Conservation (phyloP, 2,113 vertebrate species). For the Myotis yumanensis region DNA sequence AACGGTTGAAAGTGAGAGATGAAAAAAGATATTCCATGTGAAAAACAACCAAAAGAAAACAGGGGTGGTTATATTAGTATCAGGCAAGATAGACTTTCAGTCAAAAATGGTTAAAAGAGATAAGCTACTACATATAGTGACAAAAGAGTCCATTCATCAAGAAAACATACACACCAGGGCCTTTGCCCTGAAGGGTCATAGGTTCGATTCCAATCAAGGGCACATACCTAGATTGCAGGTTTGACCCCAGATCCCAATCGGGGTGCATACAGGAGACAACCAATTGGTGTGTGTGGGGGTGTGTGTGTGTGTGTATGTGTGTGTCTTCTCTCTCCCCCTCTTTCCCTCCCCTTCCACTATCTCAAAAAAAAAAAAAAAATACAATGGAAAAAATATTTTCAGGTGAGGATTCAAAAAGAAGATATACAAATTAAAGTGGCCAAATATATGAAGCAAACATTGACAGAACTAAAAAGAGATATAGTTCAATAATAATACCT, state of each 20-base stretch:
- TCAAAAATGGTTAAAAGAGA: conserved; percentile 20
- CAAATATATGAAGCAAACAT: neutral
- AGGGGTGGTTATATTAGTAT: neutral
- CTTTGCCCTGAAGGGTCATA: no score
- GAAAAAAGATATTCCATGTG: neutral
- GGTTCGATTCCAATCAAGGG: no score
- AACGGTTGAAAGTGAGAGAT: neutral
- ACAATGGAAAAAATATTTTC: no score
- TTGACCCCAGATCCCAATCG: no score
- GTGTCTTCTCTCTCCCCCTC: no score
- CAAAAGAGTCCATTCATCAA: neutral
- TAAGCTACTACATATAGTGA: neutral
- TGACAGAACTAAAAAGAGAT: neutral
- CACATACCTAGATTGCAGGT: no score
- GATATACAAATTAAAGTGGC: neutral
- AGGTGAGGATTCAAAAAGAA: neutral
- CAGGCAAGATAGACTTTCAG: neutral
- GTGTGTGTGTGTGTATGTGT: no score
- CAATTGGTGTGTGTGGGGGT: no score
- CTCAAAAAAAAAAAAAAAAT: no score
- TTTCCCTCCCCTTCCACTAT: no score
- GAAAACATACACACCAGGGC: neutral
- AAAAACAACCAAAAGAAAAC: neutral
- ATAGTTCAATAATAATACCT: neutral
- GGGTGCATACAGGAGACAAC: no score